Base-by-base conservation (phyloP, 2,888 invertebrate species). In the Chironomus tentans region DNA sequence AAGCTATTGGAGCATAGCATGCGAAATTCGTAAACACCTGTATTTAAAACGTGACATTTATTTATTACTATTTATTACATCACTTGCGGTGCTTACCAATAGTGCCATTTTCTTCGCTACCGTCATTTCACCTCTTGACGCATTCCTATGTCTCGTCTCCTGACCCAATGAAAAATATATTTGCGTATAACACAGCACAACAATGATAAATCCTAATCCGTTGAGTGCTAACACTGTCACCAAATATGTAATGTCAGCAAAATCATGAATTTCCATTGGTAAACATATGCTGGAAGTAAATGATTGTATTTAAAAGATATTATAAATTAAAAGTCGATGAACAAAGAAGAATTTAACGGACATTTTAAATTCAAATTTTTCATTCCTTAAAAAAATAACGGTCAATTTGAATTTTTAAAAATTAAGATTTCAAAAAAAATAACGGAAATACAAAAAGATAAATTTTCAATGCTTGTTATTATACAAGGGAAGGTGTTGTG, bases 91-190 rank as follows among this genome's bases (percentile, higher is more conserved):
- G 13, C 78, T 80, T 71, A 94, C 91, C 50, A 97, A 85, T n/a
- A 96, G 84, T 0, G 94, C 92, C 94, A 96, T 95, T 81, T 94
- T 91, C 81, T 94, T 94, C 46, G 95, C 95, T 22, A 95, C 90
- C 0, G 91, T 88, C 82, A 90, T 84, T 85, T 91, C 89, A 79
- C 92, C 85, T 80, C 89, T 84, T 28, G 38, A 38, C 80, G 38
- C 38, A 38, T 38, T 38, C 38, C 10, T 38, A 15, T 56, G 18
- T 24, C 91, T 86, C 0, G 90, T 90, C 78, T 90, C 90, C 48
- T 90, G 88, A 0, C 91, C 90, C 77, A 95, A 85, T 70, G 93
- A 92, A 77, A 91, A 86, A 83, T 95, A 95, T 82, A 95, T 95
- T 83, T 92, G 92, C 4, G 89, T 89, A 84, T 95, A 95, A 82